Conservation (phyloP, 2,888 invertebrate species). For the Danaus chrysippus region DNA sequence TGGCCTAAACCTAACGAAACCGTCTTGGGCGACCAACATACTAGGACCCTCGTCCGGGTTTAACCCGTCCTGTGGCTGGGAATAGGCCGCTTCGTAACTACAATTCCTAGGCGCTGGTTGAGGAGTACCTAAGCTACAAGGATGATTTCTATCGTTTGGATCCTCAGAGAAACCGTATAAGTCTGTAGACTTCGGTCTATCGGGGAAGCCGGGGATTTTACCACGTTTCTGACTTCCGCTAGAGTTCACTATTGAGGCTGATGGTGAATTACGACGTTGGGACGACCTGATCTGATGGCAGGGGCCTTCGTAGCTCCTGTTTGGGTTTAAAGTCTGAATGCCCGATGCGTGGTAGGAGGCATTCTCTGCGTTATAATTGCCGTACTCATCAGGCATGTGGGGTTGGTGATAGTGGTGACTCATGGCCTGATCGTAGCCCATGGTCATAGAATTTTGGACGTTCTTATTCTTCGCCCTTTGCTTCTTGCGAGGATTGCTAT, state of each 20-base stretch:
- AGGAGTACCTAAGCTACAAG: slow-evolving; percentile 67
- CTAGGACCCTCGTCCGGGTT: slow-evolving; percentile 77
- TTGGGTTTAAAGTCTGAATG: slow-evolving; percentile 73
- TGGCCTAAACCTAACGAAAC: slow-evolving; percentile 91
- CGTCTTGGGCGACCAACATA: slow-evolving; percentile 94
- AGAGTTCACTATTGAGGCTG: slow-evolving; percentile 66
- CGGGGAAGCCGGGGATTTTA: slow-evolving; percentile 77
- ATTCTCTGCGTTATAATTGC: slow-evolving; percentile 70
- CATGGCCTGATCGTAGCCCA: slow-evolving; percentile 77
- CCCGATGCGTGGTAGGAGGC: slow-evolving; percentile 76
- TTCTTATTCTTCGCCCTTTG: slow-evolving; percentile 73
- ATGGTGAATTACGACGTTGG: slow-evolving; percentile 69
- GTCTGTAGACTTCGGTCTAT: slow-evolving; percentile 81
- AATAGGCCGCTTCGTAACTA: slow-evolving; percentile 74
- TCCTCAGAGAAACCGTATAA: slow-evolving; percentile 78
- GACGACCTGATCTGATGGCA: slow-evolving; percentile 62
- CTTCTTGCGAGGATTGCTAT: slow-evolving; percentile 75
- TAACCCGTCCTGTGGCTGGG: slow-evolving; percentile 77
- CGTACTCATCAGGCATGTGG: slow-evolving; percentile 72
- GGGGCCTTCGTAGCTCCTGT: slow-evolving; percentile 70
- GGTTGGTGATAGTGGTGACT: slow-evolving; percentile 76
- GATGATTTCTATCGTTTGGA: slow-evolving; percentile 65
- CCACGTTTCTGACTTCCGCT: slow-evolving; percentile 75
- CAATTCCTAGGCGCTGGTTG: slow-evolving; percentile 74
- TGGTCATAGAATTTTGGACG: slow-evolving; percentile 79